Conservation (phyloP, 2,888 invertebrate genomes). For the Himalopsyche anomala region DNA sequence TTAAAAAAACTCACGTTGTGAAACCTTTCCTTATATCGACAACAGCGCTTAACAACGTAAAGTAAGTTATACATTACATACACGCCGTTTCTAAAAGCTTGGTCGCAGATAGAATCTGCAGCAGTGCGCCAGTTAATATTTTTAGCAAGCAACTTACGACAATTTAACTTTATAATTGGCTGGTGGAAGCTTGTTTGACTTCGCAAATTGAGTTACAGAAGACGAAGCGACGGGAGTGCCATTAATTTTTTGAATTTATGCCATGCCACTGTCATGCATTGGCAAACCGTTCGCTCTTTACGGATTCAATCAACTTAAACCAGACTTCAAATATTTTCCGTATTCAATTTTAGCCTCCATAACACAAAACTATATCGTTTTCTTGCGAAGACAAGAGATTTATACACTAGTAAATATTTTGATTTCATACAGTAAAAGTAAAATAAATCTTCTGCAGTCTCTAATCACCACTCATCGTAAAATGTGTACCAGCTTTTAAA, state of each 20-base stretch:
- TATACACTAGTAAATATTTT: too few relatives aligned
- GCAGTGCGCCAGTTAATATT: constrained; percentile 58
- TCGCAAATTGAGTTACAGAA: constrained; percentile 62
- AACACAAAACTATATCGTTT: too few relatives aligned
- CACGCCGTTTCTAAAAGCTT: not conserved
- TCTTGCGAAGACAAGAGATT: too few relatives aligned
- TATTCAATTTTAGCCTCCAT: too few relatives aligned
- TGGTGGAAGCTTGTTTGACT: constrained; percentile 61
- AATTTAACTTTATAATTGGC: constrained; percentile 64
- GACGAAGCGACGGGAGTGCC: constrained; percentile 51
- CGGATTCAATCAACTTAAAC: constrained; percentile 19
- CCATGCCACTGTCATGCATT: not conserved
- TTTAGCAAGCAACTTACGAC: constrained; percentile 63
- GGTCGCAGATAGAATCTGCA: not conserved
- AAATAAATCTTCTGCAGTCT: too few relatives aligned
- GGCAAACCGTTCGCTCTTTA: not conserved
- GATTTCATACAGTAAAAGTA: too few relatives aligned
- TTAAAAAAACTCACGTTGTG: too few relatives aligned
- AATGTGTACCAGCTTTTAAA: too few relatives aligned
- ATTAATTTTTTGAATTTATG: constrained; percentile 32
- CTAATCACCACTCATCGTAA: too few relatives aligned
- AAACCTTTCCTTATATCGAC: too few relatives aligned
- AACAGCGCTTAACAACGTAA: not conserved
- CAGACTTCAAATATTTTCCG: not conserved
- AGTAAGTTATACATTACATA: not conserved